Base-by-base conservation (phyloP, 2,888 invertebrate species). In the Leptopilina drosophilae region DNA sequence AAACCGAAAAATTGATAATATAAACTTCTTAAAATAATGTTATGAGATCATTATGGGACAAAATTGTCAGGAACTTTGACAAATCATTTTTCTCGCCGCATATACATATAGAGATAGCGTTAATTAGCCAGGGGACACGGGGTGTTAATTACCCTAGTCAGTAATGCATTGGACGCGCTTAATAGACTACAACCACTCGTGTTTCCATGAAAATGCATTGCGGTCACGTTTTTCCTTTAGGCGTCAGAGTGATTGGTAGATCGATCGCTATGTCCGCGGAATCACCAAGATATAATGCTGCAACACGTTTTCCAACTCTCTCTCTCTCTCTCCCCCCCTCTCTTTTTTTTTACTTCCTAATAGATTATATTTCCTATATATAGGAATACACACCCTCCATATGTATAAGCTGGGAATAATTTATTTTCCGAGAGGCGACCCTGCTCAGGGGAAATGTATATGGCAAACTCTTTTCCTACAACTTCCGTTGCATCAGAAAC, bases 221-320 rank as follows among this genome's bases (percentile, higher is more conserved):
- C 84, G 82, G 84, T 84, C 84, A 85, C 85, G 85, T 85, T 85
- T 85, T 84, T 83, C 80, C 84, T 83, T 78, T 81, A 82, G 85
- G 84, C 84, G 82, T 79, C 77, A 80, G 80, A 79, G 82, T 81
- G 80, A 83, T 81, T 81, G 82, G 80, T 79, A 78, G 84, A 84
- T 86, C 83, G 83, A 84, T 84, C 82, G 81, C 82, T 82, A 81
- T 83, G 83, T 81, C 77, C 81, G 81, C 77, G 80, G 84, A 85
- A 84, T 84, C 83, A 82, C 83, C 75, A 82, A 81, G 83, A 80
- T 85, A 82, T 83, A 84, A 84, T 83, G 83, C 82, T 56, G 8
- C 33, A 73, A 73, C 73, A 73, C 73, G 73, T 73, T 73, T 53
- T 62, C 53, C 73, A 73, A 73, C 66, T 66, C 66, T 66, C 42